Evolutionary conservation across 2,888 invertebrate genomes (phyloP).

Genomic region (Silvanus unidentatus): DNA sequence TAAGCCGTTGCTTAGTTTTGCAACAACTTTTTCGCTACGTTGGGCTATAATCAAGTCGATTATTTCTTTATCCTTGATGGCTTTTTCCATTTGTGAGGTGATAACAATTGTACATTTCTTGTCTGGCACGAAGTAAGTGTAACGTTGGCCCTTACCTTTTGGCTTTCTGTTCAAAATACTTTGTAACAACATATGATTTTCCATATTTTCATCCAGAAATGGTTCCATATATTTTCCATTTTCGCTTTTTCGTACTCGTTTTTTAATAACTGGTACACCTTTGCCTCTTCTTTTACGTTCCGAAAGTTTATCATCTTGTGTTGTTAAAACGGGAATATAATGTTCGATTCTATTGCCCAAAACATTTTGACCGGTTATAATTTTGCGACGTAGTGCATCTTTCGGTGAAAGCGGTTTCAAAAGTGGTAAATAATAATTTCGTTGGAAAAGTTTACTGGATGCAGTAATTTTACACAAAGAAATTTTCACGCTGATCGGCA

Average conservation of each 20-base stretch:
- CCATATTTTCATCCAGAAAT: conserved; percentile 41
- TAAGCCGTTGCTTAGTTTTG: conserved; percentile 62
- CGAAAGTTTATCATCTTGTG: conserved; percentile 35
- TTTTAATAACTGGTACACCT: conserved; percentile 41
- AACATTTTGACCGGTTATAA: conserved; percentile 69
- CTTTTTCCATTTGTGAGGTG: conserved; percentile 65
- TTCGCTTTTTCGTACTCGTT: conserved; percentile 34
- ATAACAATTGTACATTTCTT: conserved; percentile 66
- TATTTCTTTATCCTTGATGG: conserved; percentile 69
- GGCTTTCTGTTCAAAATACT: conserved; percentile 53
- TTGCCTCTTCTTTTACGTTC: conserved; percentile 37
- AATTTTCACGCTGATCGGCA: conserved; percentile 43
- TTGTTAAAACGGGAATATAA: conserved; percentile 69
- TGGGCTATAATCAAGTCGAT: conserved; percentile 70
- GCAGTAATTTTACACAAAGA: conserved; percentile 74
- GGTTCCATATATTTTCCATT: conserved; percentile 38
- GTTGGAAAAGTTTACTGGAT: conserved; percentile 70
- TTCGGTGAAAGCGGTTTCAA: conserved; percentile 75
- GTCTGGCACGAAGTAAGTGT: conserved; percentile 68
- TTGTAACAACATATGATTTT: conserved; percentile 32
- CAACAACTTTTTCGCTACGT: conserved; percentile 65
- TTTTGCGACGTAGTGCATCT: conserved; percentile 72
- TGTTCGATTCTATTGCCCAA: conserved; percentile 54
- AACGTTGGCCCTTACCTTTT: conserved; percentile 51
- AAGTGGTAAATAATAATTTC: conserved; percentile 76